These are phyloP conservation scores for Rotaria macrura DNA, from an alignment of 2,888 invertebrate species.

Conservation along the genomic window DNA sequence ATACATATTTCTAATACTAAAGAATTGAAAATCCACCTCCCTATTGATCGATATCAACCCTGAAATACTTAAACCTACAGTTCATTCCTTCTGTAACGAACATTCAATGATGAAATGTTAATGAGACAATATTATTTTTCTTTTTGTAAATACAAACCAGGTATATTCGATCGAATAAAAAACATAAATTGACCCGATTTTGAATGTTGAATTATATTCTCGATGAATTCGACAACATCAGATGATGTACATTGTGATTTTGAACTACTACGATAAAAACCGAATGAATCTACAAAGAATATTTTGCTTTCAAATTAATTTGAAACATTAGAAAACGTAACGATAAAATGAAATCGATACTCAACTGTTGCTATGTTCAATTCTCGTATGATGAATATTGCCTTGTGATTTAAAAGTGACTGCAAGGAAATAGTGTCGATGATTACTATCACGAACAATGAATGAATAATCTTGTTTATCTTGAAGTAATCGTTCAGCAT, in stretches of 20 bases:
- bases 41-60: too few relatives aligned
- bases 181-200: constrained; percentile 4
- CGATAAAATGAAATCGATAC: not conserved
- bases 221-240: constrained; percentile 7
- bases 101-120: too few relatives aligned
- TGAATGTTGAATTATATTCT: not conserved
- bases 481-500: constrained; percentile 6
- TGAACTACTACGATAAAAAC: not conserved
- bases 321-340: too few relatives aligned
- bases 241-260: constrained; percentile 16
- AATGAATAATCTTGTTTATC: constrained; percentile 13
- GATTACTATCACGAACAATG: constrained; percentile 19
- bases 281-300: not conserved
- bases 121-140: too few relatives aligned
- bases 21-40: too few relatives aligned
- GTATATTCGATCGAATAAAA: not conserved
- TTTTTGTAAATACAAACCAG: not conserved
- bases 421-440: constrained; percentile 7
- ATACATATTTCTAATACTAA: too few relatives aligned
- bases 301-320: too few relatives aligned
- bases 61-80: too few relatives aligned
- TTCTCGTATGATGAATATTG: not conserved
- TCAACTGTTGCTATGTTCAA: constrained; percentile 18
- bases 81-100: too few relatives aligned
- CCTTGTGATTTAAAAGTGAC: not conserved